Evolutionary conservation across 2,113 vertebrate genomes (phyloP), one percentile per base, ranked within the genome.

Genomic region (Agapornis roseicollis): DNA sequence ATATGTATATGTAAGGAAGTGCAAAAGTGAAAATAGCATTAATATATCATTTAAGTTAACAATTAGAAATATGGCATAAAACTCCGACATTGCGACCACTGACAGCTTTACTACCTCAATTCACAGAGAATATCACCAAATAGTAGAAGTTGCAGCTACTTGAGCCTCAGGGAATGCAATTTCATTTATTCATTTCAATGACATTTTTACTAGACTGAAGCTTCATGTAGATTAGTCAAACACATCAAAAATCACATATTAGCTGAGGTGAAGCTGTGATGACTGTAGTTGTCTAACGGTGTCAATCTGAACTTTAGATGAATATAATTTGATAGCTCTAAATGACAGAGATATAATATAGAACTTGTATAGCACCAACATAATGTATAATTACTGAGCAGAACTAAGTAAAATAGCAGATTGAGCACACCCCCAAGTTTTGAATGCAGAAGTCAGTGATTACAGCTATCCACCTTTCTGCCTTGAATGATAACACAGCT

Each of bases 331-430:
- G 56, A 71, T 93, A 93, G 49, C 44, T 93, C 61, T 37, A 90
- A 92, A 83, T 80, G 88, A 86, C 94, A 97, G 95, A 90, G 76
- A 88, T 78, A 90, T 84, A 93, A 93, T 69, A 93, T 83, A 90
- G 83, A 93, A 50, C 79, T 94, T 17, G 0, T 80, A 85, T 82
- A 94, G 47, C 50, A 29, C 91, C 61, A 56, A 92, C 64, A 69
- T 89, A 97, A 96, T 96, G 97, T 97, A 97, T 95, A 96, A 93
- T 96, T 96, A 96, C 96, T 70, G 88, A 96, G 87, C 31, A 93
- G 80, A 97, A 89, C 31, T 91, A 92, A 93, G 73, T 74, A 85
- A 95, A 96, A 96, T 25, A 93, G 89, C 81, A 97, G 80, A 85
- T 81, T 94, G 79, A 95, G 86, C 55, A 92, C 80, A 89, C 46